These are phyloP conservation scores for Xenopus borealis DNA, from an alignment of 2,113 vertebrate genomes.

Conservation along the genomic window DNA sequence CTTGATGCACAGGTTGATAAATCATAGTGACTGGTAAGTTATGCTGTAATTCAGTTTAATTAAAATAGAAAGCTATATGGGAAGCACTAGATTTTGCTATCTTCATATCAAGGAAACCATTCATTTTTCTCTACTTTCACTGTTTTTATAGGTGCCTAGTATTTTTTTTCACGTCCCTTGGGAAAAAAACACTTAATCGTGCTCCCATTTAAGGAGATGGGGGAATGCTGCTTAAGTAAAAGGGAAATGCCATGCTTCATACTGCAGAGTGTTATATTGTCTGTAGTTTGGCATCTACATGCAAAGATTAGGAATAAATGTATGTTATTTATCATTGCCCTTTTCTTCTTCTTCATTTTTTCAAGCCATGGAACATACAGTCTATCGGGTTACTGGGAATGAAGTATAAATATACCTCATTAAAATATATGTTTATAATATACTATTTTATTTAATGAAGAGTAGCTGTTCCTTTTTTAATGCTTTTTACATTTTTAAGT, in stretches of 20 bases:
- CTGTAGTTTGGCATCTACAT: background rate
- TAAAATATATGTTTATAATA: too few relatives aligned
- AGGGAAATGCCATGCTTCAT: background rate
- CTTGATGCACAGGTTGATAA: too few relatives aligned
- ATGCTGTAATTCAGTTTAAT: background rate
- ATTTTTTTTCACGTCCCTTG: background rate
- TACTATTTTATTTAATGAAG: too few relatives aligned
- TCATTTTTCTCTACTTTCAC: background rate
- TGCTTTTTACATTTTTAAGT: too few relatives aligned
- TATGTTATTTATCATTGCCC: background rate
- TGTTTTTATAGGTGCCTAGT: constrained; percentile 1
- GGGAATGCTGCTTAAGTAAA: background rate
- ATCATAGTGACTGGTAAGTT: too few relatives aligned
- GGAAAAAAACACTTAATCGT: background rate
- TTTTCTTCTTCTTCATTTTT: too few relatives aligned
- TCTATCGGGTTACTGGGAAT: too few relatives aligned
- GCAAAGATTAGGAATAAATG: background rate
- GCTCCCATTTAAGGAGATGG: background rate
- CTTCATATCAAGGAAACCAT: background rate
- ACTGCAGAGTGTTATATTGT: background rate
- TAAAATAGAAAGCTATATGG: background rate
- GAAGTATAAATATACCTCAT: too few relatives aligned
- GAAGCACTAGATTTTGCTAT: background rate
- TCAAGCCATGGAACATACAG: too few relatives aligned
- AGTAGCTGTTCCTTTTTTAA: too few relatives aligned